Evolutionary conservation across 37 sponge, comb jelly and placozoan genomes (phyloP), one percentile per base, ranked within the genome.

Genomic region (Hormiphora californensis): DNA sequence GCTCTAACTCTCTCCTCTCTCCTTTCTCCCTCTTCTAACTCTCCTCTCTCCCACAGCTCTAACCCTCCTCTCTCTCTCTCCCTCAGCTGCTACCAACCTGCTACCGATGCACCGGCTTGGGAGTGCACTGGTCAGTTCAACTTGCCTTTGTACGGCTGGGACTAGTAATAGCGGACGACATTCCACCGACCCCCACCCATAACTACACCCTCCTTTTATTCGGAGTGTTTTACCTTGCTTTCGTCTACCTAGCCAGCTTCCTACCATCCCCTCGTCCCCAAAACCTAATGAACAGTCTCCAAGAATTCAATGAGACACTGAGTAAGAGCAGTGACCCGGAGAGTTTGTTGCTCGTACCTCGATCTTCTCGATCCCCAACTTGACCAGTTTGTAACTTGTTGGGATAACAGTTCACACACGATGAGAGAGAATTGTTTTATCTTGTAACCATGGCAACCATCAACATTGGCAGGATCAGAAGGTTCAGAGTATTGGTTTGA

Each of bases 151-250:
- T 65, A 33, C 32, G 35, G 37, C 37, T 65, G 37, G 67, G 67
- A 7, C 38, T 38, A 7, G 11, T 65, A 17, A 33, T 65, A 33
- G 37, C 67, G 7, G 67, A 65, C 67, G 9, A 11, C 67, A 35
- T 65, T 38, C 67, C 67, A 3, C 5, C 21, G 25, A 57, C 9
- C 61, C n/a, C 61, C 37, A 30, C 17, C 37, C 67, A 65, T 38
- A 38, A 65, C 38, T 65, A 65, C 67, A 36, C 67, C 37, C 35
- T 65, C 67, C 67, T 65, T 17, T 35, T 65, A 38, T 65, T 65
- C 28, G 67, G 67, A 7, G 67, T 65, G 33, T 36, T 65, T 17
- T 65, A 34, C 37, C 37, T 65, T 8, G 32, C 67, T 38, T 65
- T 65, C 28, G 28, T 65, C 67, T 65, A 65, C 37, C 38, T 65